Percentiles rank a stretch among this genome's conserved stretches.
phyloP scores from a whole-genome alignment of 2,113 vertebrate species.

The Stigmatopora argus region DNA sequence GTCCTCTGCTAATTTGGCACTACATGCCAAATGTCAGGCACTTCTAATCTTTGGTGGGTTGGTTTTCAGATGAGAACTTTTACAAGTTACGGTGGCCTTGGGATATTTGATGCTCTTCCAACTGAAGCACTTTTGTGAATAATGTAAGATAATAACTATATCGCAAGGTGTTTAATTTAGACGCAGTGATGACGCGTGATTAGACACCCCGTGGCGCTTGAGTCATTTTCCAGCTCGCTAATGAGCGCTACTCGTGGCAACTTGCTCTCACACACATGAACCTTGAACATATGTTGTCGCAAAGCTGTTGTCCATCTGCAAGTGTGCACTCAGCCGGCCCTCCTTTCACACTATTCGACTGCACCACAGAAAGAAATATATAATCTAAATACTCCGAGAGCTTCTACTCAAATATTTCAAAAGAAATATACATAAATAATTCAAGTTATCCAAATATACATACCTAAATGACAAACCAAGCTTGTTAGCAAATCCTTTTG shows the following conservation, averaged over 20 bases:
- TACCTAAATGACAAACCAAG: too few species aligned
- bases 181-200: conserved; percentile 34
- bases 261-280: conserved; percentile 9
- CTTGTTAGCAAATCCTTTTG: too few species aligned
- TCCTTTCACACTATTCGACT: conserved; percentile 6
- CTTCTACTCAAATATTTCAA: too few species aligned
- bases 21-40: too few species aligned
- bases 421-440: too few species aligned
- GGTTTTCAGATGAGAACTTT: too few species aligned
- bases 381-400: too few species aligned
- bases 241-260: conserved; percentile 37
- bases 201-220: conserved; percentile 31
- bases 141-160: conserved; percentile 7
- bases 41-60: too few species aligned
- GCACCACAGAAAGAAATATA: not conserved
- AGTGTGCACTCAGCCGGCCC: not conserved
- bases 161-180: conserved; percentile 36
- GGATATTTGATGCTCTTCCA: conserved; percentile 4
- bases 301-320: not conserved
- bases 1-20: not conserved
- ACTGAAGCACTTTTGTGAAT: conserved; percentile 8
- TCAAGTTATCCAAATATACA: too few species aligned
- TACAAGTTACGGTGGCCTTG: not conserved
- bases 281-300: not conserved
- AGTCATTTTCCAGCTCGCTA: conserved; percentile 27